Conservation (phyloP, 1,140 invertebrate species). For the Drosophila seguyi region DNA sequence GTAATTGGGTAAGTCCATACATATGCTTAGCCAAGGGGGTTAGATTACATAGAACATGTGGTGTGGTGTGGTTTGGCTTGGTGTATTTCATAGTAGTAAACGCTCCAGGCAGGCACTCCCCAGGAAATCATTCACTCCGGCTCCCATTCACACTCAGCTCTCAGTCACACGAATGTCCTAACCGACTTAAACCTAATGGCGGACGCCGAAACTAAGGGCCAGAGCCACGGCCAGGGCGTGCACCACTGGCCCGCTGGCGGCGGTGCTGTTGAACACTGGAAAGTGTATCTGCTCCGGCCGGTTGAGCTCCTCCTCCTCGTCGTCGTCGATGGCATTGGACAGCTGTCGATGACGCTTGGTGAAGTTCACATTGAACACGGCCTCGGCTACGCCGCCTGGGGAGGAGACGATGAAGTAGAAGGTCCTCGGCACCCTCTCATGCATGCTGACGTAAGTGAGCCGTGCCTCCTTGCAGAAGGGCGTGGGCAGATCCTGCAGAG, state of each 20-base stretch:
- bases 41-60: slow-evolving; percentile 56
- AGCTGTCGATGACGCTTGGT: slow-evolving; percentile 80
- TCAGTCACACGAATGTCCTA: slow-evolving; percentile 13
- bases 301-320: slow-evolving; percentile 84
- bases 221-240: slow-evolving; percentile 19
- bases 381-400: slow-evolving; percentile 83
- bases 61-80: neutral
- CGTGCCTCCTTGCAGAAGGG: slow-evolving; percentile 85
- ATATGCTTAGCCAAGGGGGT: slow-evolving; percentile 43
- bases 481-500: slow-evolving; percentile 78
- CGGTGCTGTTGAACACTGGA: slow-evolving; percentile 72
- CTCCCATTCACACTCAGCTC: slow-evolving; percentile 4
- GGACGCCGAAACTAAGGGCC: slow-evolving; percentile 29
- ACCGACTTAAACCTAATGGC: slow-evolving; percentile 51
- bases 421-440: slow-evolving; percentile 82
- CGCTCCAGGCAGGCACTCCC: slow-evolving; percentile 34
- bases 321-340: slow-evolving; percentile 79
- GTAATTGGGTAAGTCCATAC: slow-evolving; percentile 49
- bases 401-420: slow-evolving; percentile 85
- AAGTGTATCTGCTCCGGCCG: slow-evolving; percentile 85
- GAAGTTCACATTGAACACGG: slow-evolving; percentile 83
- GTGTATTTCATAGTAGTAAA: slow-evolving; percentile 13
- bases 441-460: slow-evolving; percentile 85
- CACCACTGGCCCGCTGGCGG: slow-evolving; percentile 22
- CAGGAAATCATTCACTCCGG: slow-evolving; percentile 25